phyloP scores from a whole-genome alignment of 2,113 vertebrate species.

The Aix galericulata region DNA sequence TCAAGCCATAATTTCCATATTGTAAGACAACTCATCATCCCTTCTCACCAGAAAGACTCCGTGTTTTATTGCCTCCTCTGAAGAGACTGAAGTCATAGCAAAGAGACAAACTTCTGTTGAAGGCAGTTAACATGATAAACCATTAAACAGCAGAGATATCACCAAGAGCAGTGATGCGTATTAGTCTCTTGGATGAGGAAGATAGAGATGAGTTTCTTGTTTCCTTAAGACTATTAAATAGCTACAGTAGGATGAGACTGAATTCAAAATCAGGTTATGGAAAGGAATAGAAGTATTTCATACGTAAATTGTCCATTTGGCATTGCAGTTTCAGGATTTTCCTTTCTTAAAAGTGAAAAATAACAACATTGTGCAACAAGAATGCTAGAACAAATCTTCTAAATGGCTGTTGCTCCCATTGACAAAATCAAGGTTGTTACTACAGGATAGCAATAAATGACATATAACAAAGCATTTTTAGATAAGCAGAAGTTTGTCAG shows the following conservation, averaged over 20 bases:
- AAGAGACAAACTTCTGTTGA: background rate
- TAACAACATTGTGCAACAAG: background rate
- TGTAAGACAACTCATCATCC: background rate
- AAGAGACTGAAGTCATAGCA: background rate
- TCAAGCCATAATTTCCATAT: background rate
- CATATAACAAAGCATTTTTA: background rate
- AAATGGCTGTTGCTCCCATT: background rate
- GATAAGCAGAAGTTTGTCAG: background rate
- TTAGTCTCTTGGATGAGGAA: background rate
- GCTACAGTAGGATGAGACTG: accelerated
- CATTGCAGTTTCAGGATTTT: background rate
- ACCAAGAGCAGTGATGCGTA: background rate
- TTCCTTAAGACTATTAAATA: background rate
- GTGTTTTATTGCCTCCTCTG: background rate
- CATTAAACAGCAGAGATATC: background rate
- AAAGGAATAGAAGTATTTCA: background rate
- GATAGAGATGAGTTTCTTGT: background rate
- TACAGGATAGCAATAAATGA: background rate
- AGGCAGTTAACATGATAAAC: background rate
- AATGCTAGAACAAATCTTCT: background rate
- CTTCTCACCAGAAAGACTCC: background rate
- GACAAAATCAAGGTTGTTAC: background rate
- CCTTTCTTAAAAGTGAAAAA: background rate
- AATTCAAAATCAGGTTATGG: background rate
- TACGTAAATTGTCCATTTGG: background rate